Evolutionary conservation across 2,113 vertebrate genomes (phyloP).

Genomic region (Pyrgilauda ruficollis): DNA sequence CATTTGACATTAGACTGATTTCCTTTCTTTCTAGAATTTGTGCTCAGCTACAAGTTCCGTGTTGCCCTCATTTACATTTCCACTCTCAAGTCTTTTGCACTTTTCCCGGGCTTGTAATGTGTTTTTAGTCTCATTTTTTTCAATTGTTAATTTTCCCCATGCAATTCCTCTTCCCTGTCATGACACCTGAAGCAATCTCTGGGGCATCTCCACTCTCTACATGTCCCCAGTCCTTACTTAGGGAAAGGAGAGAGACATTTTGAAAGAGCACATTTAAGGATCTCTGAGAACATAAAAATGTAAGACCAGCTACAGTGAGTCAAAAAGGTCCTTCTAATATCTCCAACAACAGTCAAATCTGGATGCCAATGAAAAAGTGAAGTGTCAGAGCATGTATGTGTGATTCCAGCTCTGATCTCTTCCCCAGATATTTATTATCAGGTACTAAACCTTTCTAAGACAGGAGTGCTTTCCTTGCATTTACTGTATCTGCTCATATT

Average conservation of each 20-base stretch:
- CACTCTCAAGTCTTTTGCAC: background rate
- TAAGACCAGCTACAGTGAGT: background rate
- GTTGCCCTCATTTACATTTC: background rate
- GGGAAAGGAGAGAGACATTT: background rate
- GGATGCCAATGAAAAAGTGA: background rate
- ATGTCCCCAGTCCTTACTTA: background rate
- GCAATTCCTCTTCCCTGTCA: background rate
- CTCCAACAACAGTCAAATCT: background rate
- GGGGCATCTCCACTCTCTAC: background rate
- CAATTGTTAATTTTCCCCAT: background rate
- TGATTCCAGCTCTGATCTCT: background rate
- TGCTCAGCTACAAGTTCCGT: background rate
- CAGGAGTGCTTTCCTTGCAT: background rate
- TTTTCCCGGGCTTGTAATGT: background rate
- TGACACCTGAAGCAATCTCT: background rate
- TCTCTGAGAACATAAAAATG: background rate
- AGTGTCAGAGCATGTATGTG: background rate
- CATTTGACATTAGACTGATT: background rate
- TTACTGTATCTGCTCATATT: background rate
- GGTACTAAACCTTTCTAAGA: background rate
- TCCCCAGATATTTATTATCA: rapidly evolving
- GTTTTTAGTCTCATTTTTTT: background rate
- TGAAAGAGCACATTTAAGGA: background rate
- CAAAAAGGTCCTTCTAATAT: background rate
- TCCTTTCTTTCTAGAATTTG: background rate